Evolutionary conservation across 2,888 invertebrate genomes (phyloP).

Genomic region (Oscheius myriophilus): DNA sequence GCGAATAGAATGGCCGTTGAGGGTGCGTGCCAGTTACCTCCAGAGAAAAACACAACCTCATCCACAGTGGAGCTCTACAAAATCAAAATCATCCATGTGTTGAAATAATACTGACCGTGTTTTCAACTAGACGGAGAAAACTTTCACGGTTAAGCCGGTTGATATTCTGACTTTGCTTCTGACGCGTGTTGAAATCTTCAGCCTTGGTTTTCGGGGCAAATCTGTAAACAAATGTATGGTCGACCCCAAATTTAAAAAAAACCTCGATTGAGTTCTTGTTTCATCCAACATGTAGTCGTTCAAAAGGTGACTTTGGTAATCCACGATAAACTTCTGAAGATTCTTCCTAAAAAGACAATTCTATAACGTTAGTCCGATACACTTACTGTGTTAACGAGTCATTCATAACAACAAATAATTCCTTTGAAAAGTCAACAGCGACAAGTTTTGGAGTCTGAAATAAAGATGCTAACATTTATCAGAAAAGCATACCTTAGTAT

Average conservation of each 20-base stretch:
- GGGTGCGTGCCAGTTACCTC: conserved; percentile 43
- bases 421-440: conserved; percentile 9
- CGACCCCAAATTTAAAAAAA: neutral
- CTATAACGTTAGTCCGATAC: too few species aligned
- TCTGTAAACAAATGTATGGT: neutral
- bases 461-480: neutral
- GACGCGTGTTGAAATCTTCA: neutral
- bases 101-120: neutral
- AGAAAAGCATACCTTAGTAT: neutral
- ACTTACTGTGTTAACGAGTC: neutral
- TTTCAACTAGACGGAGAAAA: conserved; percentile 1
- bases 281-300: conserved; percentile 21
- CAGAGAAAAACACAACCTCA: conserved; percentile 46
- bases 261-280: neutral
- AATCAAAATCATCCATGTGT: neutral
- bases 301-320: conserved; percentile 17
- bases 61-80: conserved; percentile 33
- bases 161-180: conserved; percentile 9
- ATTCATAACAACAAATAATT: conserved; percentile 24
- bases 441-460: conserved; percentile 8
- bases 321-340: conserved; percentile 15
- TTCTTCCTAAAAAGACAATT: conserved; percentile 1
- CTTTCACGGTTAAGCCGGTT: neutral
- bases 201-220: neutral
- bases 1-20: conserved; percentile 35